These are phyloP conservation scores for Zaprionus vittiger DNA, from an alignment of 1,140 invertebrate species.

Conservation along the genomic window DNA sequence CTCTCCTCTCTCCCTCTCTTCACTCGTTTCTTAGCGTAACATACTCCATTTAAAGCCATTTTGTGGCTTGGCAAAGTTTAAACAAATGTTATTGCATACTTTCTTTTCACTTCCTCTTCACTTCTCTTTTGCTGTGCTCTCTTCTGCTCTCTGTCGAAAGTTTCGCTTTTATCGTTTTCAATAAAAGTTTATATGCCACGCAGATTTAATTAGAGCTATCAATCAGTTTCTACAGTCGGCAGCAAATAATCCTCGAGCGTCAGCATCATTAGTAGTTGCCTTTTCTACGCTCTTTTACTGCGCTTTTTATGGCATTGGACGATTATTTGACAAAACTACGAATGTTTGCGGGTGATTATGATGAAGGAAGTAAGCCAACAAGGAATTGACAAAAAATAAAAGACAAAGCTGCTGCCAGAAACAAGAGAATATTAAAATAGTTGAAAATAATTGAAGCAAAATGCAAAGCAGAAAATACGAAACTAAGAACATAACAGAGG, in stretches of 20 bases:
- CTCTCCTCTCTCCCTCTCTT: not conserved
- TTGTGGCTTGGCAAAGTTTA: slow-evolving; percentile 64
- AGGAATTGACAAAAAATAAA: not conserved
- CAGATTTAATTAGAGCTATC: slow-evolving; percentile 77
- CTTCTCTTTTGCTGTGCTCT: not conserved
- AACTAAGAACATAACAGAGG: too few species aligned
- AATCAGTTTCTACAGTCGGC: slow-evolving; percentile 59
- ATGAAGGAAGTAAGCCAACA: not conserved
- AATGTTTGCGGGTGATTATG: not conserved
- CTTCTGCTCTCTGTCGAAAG: slow-evolving; percentile 5
- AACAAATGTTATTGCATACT: slow-evolving; percentile 50
- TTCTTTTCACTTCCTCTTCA: slow-evolving; percentile 15
- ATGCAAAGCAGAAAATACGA: too few species aligned
- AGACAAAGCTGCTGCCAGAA: not conserved
- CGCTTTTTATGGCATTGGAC: slow-evolving; percentile 39
- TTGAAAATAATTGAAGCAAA: not conserved
- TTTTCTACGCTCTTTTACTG: slow-evolving; percentile 19
- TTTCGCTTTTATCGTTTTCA: slow-evolving; percentile 62
- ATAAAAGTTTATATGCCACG: slow-evolving; percentile 72
- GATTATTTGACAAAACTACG: slow-evolving; percentile 25
- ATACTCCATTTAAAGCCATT: slow-evolving; percentile 59
- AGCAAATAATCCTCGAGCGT: slow-evolving; percentile 65
- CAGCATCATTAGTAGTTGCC: slow-evolving; percentile 45
- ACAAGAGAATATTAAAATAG: not conserved
- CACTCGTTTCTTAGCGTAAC: not conserved